A percentile compares a stretch with the other conserved stretches of the same genome.
phyloP scores from a whole-genome alignment of 2,797 vertebrate genomes.

The Pipistrellus pipistrellus region DNA sequence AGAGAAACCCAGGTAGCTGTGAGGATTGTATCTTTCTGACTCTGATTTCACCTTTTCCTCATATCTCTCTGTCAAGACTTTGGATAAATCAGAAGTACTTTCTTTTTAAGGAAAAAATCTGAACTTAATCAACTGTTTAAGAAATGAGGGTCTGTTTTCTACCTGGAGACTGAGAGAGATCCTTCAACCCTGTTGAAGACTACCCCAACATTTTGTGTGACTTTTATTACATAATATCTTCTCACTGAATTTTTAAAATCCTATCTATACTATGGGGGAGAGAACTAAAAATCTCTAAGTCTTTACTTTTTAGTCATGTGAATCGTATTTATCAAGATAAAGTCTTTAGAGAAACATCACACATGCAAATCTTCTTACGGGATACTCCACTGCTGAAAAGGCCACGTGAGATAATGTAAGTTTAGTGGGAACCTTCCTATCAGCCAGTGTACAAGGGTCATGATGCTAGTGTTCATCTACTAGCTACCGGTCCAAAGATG shows the following conservation, averaged over 20 bases:
- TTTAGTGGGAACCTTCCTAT: background rate
- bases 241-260: background rate
- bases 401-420: background rate
- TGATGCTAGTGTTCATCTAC: background rate
- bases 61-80: background rate
- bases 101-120: background rate
- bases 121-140: background rate
- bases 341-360: background rate
- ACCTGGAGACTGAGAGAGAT: background rate
- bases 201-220: background rate
- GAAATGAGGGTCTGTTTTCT: background rate
- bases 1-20: background rate
- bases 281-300: background rate
- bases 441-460: fast-evolving
- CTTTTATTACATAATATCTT: background rate
- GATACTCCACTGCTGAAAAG: background rate
- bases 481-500: background rate
- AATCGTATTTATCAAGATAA: conserved; percentile 21
- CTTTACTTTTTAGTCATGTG: background rate
- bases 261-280: background rate
- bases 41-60: background rate
- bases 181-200: background rate
- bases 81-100: background rate
- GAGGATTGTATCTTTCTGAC: background rate
- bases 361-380: background rate